A percentile compares a stretch with the other conserved stretches of the same genome.
Conservation (phyloP, 1,140 invertebrate species). For the Solenopsis fugax region DNA sequence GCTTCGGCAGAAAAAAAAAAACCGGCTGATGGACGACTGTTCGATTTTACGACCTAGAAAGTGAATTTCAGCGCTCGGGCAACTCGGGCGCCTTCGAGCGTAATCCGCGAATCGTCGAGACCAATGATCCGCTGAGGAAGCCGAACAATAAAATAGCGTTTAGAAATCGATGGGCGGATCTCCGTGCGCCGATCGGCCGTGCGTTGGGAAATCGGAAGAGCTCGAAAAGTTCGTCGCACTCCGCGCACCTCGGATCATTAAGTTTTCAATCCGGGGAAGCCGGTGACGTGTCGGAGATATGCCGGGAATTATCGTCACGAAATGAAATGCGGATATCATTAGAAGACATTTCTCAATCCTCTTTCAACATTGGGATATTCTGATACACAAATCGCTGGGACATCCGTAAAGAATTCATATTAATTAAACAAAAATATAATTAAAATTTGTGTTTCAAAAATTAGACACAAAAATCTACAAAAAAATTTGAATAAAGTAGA, state of each 20-base stretch:
- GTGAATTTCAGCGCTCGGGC: conserved; percentile 79
- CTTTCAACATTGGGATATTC: not conserved
- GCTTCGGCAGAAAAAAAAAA: conserved; percentile 75
- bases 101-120: conserved; percentile 40
- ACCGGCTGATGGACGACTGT: conserved; percentile 54
- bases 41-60: conserved; percentile 85
- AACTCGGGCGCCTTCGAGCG: conserved; percentile 42
- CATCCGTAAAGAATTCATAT: not conserved
- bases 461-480: not conserved
- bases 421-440: not conserved
- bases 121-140: conserved; percentile 41
- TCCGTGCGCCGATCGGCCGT: conserved; percentile 2
- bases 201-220: conserved; percentile 40
- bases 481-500: too few species aligned
- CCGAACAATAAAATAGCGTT: conserved; percentile 75
- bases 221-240: conserved; percentile 38
- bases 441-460: not conserved
- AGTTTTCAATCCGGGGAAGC: conserved; percentile 36
- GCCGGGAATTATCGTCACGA: conserved; percentile 22
- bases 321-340: not conserved
- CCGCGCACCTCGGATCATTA: conserved; percentile 53
- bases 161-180: conserved; percentile 79
- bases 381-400: not conserved
- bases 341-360: not conserved
- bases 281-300: conserved; percentile 1